Evolutionary conservation across 2,888 invertebrate genomes (phyloP).

Genomic region (Perizoma flavofasciatum): DNA sequence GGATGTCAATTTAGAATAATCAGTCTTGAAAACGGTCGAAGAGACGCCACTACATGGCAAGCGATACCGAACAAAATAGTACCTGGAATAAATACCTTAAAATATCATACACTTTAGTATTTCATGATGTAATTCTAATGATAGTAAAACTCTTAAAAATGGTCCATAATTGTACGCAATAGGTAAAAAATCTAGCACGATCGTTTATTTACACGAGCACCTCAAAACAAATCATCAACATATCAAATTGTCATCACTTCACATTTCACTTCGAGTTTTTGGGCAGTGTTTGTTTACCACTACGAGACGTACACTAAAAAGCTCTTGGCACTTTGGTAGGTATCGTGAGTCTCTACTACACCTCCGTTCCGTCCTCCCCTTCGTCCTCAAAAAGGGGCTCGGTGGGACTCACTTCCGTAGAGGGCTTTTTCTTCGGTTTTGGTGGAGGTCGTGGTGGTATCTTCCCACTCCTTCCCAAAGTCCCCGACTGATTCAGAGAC

Average conservation of each 20-base stretch:
- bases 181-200: conserved; percentile 82
- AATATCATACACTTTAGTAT: conserved; percentile 54
- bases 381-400: conserved; percentile 94
- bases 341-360: conserved; percentile 81
- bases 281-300: conserved; percentile 36
- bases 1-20: conserved; percentile 77
- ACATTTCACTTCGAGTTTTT: conserved; percentile 32
- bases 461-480: conserved; percentile 84
- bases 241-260: conserved; percentile 49
- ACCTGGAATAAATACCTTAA: conserved; percentile 77
- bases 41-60: conserved; percentile 50
- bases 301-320: conserved; percentile 59
- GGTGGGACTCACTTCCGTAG: conserved; percentile 81
- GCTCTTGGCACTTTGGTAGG: conserved; percentile 78
- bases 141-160: conserved; percentile 62
- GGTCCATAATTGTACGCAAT: conserved; percentile 78
- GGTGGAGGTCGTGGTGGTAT: conserved; percentile 93
- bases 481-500: conserved; percentile 72
- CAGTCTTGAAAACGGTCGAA: conserved; percentile 79
- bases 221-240: conserved; percentile 43
- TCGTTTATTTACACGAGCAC: conserved; percentile 80
- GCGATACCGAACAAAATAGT: conserved; percentile 46
- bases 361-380: conserved; percentile 95
- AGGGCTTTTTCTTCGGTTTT: conserved; percentile 91
- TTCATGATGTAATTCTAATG: conserved; percentile 43